Evolutionary conservation across 2,113 vertebrate species (phyloP).

Genomic region (western clawed frog (Xenopus tropicalis)): UCB_Xtro_10.0 CM004450.2:100504001-100504500

Average conservation of each 20-base stretch:
- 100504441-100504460: too few relatives aligned
- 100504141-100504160: slow-evolving; percentile 14
- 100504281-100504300: slow-evolving; percentile 8
- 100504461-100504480: too few relatives aligned
- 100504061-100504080: slow-evolving; percentile 14
- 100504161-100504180: slow-evolving; percentile 7
- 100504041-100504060: slow-evolving; percentile 18
- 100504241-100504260: slow-evolving; percentile 19
- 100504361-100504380: too few relatives aligned
- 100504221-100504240: slow-evolving; percentile 31
- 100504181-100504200: slow-evolving; percentile 19
- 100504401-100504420: too few relatives aligned
- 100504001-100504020: slow-evolving; percentile 16
- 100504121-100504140: slow-evolving; percentile 29
- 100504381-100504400: too few relatives aligned
- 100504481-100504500: too few relatives aligned
- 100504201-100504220: slow-evolving; percentile 1
- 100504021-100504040: slow-evolving; percentile 6
- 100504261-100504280: slow-evolving; percentile 3
- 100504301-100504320: slow-evolving; percentile 10
- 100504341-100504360: too few relatives aligned
- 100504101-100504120: slow-evolving; percentile 16
- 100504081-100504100: slow-evolving; percentile 41
- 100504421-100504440: too few relatives aligned
- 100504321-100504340: too few relatives aligned